These are phyloP conservation scores for Coryphaenoides rupestris DNA, from an alignment of 2,113 vertebrate species.

Conservation along the genomic window DNA sequence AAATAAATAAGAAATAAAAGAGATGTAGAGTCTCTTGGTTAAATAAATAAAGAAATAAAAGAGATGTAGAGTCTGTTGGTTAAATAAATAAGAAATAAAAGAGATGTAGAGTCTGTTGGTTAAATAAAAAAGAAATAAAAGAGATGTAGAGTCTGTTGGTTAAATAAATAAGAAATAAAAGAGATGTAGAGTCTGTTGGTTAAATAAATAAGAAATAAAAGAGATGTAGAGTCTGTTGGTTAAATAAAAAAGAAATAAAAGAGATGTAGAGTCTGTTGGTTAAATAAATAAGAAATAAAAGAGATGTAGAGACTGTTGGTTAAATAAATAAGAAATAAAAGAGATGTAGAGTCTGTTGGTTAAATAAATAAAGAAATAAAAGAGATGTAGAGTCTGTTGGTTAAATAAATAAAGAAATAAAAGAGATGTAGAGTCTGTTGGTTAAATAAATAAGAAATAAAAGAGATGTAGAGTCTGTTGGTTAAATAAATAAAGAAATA, in stretches of 20 bases:
- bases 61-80: conserved; percentile 41
- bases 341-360: too few species aligned
- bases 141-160: conserved; percentile 41
- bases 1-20: conserved; percentile 61
- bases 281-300: too few species aligned
- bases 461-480: too few species aligned
- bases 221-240: conserved; percentile 41
- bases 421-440: too few species aligned
- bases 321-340: too few species aligned
- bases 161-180: conserved; percentile 60
- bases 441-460: too few species aligned
- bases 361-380: too few species aligned
- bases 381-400: too few species aligned
- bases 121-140: conserved; percentile 63
- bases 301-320: too few species aligned
- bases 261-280: conserved; percentile 52
- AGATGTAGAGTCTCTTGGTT: conserved; percentile 37
- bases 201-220: conserved; percentile 60
- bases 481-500: too few species aligned
- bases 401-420: too few species aligned
- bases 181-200: conserved; percentile 41
- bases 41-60: conserved; percentile 62
- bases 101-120: conserved; percentile 41
- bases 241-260: conserved; percentile 63
- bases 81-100: conserved; percentile 60